Percentiles rank a stretch among this genome's conserved stretches.
Conservation (phyloP, 2,888 invertebrate species). For the Caenorhabditis japonica region DNA sequence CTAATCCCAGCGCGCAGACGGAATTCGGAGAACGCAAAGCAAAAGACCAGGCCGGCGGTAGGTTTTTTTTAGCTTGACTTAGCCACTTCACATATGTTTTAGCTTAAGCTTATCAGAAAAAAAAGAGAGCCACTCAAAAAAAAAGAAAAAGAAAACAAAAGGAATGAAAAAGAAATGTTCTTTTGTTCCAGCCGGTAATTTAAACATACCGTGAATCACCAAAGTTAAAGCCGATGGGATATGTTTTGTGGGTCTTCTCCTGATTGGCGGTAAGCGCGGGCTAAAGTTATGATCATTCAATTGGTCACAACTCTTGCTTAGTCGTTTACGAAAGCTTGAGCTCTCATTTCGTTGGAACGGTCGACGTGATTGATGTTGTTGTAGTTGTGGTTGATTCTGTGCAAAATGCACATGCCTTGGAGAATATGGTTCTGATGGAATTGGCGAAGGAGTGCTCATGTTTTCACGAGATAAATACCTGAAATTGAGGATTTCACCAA, state of each 20-base stretch:
- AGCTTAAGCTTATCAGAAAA: conserved; percentile 31
- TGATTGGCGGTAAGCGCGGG: conserved; percentile 61
- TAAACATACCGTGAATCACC: conserved; percentile 45
- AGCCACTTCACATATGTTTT: conserved; percentile 47
- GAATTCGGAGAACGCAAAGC: too few species aligned
- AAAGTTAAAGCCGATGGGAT: conserved; percentile 28
- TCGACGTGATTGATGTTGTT: conserved; percentile 29
- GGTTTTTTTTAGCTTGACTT: conserved; percentile 16
- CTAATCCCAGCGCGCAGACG: conserved; percentile 14
- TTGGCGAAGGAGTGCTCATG: conserved; percentile 47
- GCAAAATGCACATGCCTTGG: conserved; percentile 53
- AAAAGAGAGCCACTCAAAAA: not conserved
- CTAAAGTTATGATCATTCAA: conserved; percentile 53
- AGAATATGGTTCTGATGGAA: conserved; percentile 31
- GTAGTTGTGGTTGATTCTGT: conserved; percentile 25
- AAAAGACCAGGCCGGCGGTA: too few species aligned
- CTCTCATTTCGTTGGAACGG: conserved; percentile 38
- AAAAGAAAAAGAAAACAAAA: conserved; percentile 11
- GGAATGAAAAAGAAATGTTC: conserved; percentile 4
- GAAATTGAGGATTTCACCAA: not conserved
- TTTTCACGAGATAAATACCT: conserved; percentile 53
- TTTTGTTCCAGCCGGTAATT: too few species aligned
- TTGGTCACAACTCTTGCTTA: conserved; percentile 61
- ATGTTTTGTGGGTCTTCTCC: conserved; percentile 59
- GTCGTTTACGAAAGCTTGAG: conserved; percentile 51